These are phyloP conservation scores for Mellivora capensis DNA, from an alignment of 2,113 vertebrate species.

Conservation along the genomic window DNA sequence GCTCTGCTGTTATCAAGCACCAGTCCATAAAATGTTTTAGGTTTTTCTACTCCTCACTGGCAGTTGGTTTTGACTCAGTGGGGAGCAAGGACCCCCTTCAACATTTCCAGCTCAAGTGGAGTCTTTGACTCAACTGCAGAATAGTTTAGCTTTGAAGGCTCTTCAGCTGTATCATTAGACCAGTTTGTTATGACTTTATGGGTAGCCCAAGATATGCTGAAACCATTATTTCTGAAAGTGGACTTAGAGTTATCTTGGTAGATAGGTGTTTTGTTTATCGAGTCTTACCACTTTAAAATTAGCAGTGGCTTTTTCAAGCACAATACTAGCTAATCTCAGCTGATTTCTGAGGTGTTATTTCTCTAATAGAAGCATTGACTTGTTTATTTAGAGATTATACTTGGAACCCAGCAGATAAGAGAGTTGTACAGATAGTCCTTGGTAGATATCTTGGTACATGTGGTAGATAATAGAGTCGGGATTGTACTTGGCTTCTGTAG, in stretches of 20 bases:
- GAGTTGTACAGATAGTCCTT: background rate
- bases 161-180: background rate
- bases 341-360: background rate
- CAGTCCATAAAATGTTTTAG: background rate
- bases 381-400: background rate
- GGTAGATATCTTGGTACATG: background rate
- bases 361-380: background rate
- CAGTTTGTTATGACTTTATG: background rate
- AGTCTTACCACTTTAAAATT: background rate
- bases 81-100: background rate
- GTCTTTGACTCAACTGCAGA: background rate
- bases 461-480: background rate
- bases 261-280: background rate
- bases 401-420: background rate
- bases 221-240: background rate
- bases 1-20: conserved; percentile 12
- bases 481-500: too few relatives aligned
- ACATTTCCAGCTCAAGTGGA: background rate
- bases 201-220: background rate
- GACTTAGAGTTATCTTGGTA: background rate
- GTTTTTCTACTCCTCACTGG: background rate
- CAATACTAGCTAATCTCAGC: background rate
- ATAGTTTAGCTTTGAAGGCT: background rate
- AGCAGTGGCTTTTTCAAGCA: background rate
- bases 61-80: background rate